A percentile compares a stretch with the other conserved stretches of the same genome.
These are phyloP conservation scores for Patagioenas fasciata DNA, from an alignment of 2,113 vertebrate genomes.

Conservation along the genomic window DNA sequence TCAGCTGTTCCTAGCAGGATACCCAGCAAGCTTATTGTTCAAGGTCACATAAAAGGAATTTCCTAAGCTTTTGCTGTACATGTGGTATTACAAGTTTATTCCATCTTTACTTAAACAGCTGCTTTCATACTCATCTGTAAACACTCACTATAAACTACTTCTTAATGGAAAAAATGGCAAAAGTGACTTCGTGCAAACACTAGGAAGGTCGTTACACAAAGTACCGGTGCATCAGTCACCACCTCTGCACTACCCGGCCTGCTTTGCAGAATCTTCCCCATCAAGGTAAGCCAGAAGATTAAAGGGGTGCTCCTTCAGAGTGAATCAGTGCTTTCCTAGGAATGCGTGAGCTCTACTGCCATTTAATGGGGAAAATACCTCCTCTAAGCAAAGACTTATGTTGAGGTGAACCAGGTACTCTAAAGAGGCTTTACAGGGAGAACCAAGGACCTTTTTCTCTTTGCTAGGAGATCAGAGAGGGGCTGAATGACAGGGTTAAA, in stretches of 20 bases:
- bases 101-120: conserved; percentile 71
- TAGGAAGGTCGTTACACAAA: conserved; percentile 53
- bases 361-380: neutral
- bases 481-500: conserved; percentile 4
- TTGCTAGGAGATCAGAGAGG: neutral
- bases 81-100: conserved; percentile 75
- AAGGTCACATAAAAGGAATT: conserved; percentile 55
- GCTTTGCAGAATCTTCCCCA: conserved; percentile 16
- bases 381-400: neutral
- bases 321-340: neutral
- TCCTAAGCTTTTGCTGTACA: conserved; percentile 69
- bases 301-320: conserved; percentile 12
- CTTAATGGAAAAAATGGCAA: conserved; percentile 57
- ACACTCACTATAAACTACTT: conserved; percentile 57
- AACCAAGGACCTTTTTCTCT: neutral
- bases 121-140: conserved; percentile 60
- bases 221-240: conserved; percentile 42
- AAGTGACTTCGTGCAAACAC: conserved; percentile 52
- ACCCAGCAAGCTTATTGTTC: conserved; percentile 64
- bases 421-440: neutral
- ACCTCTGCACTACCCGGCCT: conserved; percentile 25
- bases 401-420: neutral
- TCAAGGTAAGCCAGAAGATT: conserved; percentile 47
- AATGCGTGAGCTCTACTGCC: neutral
- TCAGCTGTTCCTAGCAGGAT: conserved; percentile 17